Conservation (phyloP, 2,113 vertebrate species). For the Solea solea region DNA sequence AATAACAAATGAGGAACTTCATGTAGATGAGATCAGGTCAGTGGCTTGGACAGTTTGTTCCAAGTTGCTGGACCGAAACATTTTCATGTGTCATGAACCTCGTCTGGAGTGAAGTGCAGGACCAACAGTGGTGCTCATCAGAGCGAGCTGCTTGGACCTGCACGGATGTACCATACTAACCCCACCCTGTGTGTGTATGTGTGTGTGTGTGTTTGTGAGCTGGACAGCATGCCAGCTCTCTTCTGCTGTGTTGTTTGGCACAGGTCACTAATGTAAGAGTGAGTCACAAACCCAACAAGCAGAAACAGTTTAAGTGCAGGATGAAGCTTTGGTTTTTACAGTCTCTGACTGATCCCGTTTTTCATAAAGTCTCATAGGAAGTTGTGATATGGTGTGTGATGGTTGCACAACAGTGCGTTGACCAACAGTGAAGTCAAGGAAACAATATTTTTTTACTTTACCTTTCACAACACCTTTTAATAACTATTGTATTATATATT, state of each 20-base stretch:
- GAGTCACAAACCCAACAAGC: constrained; percentile 36
- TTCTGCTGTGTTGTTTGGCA: constrained; percentile 26
- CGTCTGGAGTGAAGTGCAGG: neutral
- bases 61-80: neutral
- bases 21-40: neutral
- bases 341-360: neutral
- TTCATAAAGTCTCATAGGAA: neutral
- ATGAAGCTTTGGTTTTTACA: neutral
- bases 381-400: neutral
- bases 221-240: neutral
- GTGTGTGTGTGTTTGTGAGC: neutral
- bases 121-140: neutral
- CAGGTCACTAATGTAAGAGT: constrained; percentile 31
- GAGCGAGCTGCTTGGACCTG: constrained; percentile 5
- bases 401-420: neutral
- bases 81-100: constrained; percentile 1
- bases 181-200: constrained; percentile 15
- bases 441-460: neutral
- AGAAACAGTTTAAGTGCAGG: neutral
- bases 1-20: neutral
- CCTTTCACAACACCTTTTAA: too few relatives aligned
- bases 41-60: neutral
- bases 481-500: too few relatives aligned
- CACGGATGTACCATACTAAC: constrained; percentile 13
- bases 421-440: neutral